Conservation (phyloP, 1,140 invertebrate genomes). For the Rhyacophila brunnea region DNA sequence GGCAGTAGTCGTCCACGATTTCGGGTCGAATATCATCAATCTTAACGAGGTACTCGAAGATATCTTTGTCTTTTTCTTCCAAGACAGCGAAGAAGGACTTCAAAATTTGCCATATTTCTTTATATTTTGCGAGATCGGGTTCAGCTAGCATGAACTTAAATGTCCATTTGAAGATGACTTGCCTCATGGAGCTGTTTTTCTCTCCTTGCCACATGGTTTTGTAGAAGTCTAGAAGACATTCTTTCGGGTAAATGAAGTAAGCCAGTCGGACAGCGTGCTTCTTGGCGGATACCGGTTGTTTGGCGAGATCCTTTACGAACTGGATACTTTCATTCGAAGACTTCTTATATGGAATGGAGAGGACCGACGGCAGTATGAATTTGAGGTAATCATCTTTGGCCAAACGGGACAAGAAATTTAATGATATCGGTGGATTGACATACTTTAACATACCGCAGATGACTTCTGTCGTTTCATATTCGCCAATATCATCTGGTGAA, state of each 20-base stretch:
- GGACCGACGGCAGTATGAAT: slow-evolving; percentile 19
- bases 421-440: slow-evolving; percentile 24
- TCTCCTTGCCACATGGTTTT: slow-evolving; percentile 18
- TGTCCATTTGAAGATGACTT: slow-evolving; percentile 24
- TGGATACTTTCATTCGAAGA: slow-evolving; percentile 4
- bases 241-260: slow-evolving; percentile 23
- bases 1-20: slow-evolving; percentile 8
- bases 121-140: neutral
- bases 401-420: slow-evolving; percentile 5
- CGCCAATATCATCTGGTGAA: neutral
- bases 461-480: slow-evolving; percentile 16
- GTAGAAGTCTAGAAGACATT: slow-evolving; percentile 16
- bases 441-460: slow-evolving; percentile 2
- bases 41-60: slow-evolving; percentile 8
- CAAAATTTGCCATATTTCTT: slow-evolving; percentile 9
- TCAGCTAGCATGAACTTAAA: slow-evolving; percentile 14
- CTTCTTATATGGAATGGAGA: slow-evolving; percentile 22
- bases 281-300: slow-evolving; percentile 26
- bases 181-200: slow-evolving; percentile 20
- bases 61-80: slow-evolving; percentile 16
- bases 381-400: slow-evolving; percentile 28
- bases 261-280: slow-evolving; percentile 25
- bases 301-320: slow-evolving; percentile 13
- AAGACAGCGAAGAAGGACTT: slow-evolving; percentile 17
- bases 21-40: neutral